Conservation (phyloP, 2,888 invertebrate species). For the Mythimna ferrago region DNA sequence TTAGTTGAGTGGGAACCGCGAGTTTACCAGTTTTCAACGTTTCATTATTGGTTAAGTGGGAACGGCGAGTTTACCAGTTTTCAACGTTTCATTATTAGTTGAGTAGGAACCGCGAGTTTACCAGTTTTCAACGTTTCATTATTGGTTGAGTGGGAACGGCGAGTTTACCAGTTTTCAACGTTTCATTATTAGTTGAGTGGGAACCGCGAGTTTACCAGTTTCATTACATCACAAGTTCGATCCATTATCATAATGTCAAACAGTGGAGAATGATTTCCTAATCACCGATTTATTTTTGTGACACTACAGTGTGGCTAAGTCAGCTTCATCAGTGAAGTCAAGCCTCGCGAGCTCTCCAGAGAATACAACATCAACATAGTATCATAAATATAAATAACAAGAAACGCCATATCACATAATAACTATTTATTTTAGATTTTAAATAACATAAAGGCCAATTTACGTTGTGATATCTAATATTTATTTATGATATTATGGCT, state of each 20-base stretch:
- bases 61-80: too few relatives aligned
- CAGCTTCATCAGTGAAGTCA: constrained; percentile 14
- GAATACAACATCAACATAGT: constrained; percentile 24
- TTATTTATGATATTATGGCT: constrained; percentile 50
- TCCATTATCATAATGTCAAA: constrained; percentile 1
- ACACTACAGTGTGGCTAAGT: constrained; percentile 40
- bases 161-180: too few relatives aligned
- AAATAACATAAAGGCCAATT: constrained; percentile 15
- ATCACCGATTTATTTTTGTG: constrained; percentile 36
- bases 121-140: too few relatives aligned
- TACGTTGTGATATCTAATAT: constrained; percentile 15
- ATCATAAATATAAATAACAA: constrained; percentile 35
- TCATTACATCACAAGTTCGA: not conserved
- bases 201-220: too few relatives aligned
- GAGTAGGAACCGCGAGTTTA: too few relatives aligned
- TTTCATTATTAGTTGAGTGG: too few relatives aligned
- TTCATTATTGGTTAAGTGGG: too few relatives aligned
- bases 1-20: too few relatives aligned
- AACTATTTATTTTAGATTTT: constrained; percentile 1
- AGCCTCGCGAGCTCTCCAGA: constrained; percentile 21
- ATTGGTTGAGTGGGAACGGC: too few relatives aligned
- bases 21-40: too few relatives aligned
- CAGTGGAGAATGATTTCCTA: constrained; percentile 2
- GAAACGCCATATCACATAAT: constrained; percentile 19
- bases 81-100: too few relatives aligned